Evolutionary conservation across 2,113 vertebrate genomes (phyloP).

Genomic region (Dinomys branickii): DNA sequence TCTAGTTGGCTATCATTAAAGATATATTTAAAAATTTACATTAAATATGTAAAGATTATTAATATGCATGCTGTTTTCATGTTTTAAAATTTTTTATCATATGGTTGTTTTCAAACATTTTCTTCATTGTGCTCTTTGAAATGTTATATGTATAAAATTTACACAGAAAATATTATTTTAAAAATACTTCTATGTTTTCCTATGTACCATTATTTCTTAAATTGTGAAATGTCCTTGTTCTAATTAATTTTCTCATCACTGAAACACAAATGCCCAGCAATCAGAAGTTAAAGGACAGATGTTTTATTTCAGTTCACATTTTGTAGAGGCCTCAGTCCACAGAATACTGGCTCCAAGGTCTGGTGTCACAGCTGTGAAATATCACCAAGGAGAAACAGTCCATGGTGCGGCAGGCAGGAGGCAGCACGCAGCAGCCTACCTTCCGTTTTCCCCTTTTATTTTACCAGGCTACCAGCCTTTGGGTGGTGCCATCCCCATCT

Average conservation of each 20-base stretch:
- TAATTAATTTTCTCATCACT: neutral
- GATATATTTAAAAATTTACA: neutral
- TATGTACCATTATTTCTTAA: neutral
- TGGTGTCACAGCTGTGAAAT: neutral
- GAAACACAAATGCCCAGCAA: neutral
- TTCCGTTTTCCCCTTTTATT: neutral
- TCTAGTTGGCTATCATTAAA: neutral
- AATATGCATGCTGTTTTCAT: neutral
- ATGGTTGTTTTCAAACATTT: neutral
- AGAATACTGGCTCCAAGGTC: neutral
- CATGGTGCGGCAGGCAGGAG: neutral
- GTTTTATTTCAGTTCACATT: neutral
- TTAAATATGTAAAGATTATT: neutral
- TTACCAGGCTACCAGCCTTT: neutral
- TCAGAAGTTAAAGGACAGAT: neutral
- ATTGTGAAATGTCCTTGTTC: neutral
- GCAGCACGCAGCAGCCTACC: neutral
- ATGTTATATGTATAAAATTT: neutral
- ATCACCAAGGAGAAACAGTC: neutral
- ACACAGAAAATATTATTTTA: neutral
- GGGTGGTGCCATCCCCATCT: neutral
- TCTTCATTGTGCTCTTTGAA: neutral
- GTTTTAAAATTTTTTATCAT: conserved; percentile 1
- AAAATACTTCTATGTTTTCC: neutral
- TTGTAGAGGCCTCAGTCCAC: neutral